Base-by-base conservation (phyloP, 1,140 invertebrate genomes). In the roundworm (Caenorhabditis elegans) region DNA sequence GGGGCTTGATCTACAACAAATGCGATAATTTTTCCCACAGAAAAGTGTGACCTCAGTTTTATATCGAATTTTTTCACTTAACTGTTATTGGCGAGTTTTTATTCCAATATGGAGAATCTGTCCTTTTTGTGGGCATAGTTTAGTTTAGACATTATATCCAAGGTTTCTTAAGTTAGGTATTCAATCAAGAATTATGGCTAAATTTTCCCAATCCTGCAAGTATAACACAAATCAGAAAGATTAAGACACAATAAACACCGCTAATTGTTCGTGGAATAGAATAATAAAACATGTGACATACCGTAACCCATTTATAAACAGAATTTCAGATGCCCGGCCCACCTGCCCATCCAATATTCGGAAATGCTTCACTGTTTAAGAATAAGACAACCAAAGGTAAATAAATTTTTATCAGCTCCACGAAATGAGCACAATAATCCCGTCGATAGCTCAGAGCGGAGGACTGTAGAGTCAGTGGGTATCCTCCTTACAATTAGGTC, bases 381-480 rank as follows among this genome's bases (percentile, higher is more conserved):
- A 70, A 70, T 39, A 70, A 70, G 34, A 70, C 60, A 39, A 70
- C 60, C 1, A 34, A 70, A 70, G 60, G 60, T 70, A 10, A 39
- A 34, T 39, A 17, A 55, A 11, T 4, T 28, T 10, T 19, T 1
- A 43, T 43, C 5, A 43, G 39, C 39, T 43, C 39, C 39, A 43
- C 39, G 39, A 15, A 8, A 43, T n/a, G n/a, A n/a, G n/a, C n/a
- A n/a, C n/a, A 43, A 43, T 5, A 5, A 15, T 43, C 6, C 75
- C 75, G 75, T 76, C 31, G 24, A 85, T 85, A 85, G 84, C 84
- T 85, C 84, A 85, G 84, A 85, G 84, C 84, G 84, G 84, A 85
- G 84, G 84, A 85, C 84, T 85, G 84, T 85, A 85, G 84, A 81
- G 60, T 70, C 31, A 19, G 60, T 70, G 60, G 60, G 2, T 53